Evolutionary conservation across 1,140 invertebrate species (phyloP).

Genomic region (Dryas iulia): DNA sequence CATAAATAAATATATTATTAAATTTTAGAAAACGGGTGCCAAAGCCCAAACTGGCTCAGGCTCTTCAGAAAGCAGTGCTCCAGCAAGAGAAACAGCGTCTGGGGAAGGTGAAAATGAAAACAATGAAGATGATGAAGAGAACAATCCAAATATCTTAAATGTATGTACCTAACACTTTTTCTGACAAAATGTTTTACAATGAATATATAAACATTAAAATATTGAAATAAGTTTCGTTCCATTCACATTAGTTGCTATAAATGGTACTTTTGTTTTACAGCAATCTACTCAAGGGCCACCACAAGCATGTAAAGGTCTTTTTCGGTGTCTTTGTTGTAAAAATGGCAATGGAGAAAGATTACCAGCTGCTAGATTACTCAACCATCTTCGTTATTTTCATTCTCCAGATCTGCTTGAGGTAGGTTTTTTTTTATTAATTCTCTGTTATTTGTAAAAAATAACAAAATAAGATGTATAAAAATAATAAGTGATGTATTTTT

Average conservation of each 20-base stretch:
- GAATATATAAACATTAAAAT: too few relatives aligned
- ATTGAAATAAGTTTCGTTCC: too few relatives aligned
- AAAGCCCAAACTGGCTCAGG: slow-evolving; percentile 51
- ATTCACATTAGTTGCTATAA: neutral
- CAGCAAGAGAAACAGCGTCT: slow-evolving; percentile 39
- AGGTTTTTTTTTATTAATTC: slow-evolving; percentile 23
- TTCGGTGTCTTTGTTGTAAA: slow-evolving; percentile 70
- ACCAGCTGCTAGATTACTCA: slow-evolving; percentile 64
- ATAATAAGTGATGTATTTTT: too few relatives aligned
- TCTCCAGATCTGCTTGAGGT: slow-evolving; percentile 70
- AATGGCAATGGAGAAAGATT: slow-evolving; percentile 54
- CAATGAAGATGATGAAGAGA: slow-evolving; percentile 46
- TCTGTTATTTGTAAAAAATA: neutral
- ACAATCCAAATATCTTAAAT: slow-evolving; percentile 37
- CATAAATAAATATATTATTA: slow-evolving; percentile 20
- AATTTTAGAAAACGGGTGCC: slow-evolving; percentile 55
- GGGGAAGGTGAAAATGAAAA: slow-evolving; percentile 46
- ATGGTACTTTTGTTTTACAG: neutral
- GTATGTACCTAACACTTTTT: slow-evolving; percentile 36
- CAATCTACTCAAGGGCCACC: slow-evolving; percentile 38
- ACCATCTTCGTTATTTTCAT: slow-evolving; percentile 73
- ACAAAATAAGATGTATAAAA: too few relatives aligned
- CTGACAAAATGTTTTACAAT: too few relatives aligned
- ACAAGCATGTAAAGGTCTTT: slow-evolving; percentile 63
- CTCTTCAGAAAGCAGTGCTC: slow-evolving; percentile 48